Percentiles rank a stretch among this genome's conserved stretches.
Evolutionary conservation across 2,113 vertebrate species (phyloP).

Genomic region (Bombycilla garrulus): DNA sequence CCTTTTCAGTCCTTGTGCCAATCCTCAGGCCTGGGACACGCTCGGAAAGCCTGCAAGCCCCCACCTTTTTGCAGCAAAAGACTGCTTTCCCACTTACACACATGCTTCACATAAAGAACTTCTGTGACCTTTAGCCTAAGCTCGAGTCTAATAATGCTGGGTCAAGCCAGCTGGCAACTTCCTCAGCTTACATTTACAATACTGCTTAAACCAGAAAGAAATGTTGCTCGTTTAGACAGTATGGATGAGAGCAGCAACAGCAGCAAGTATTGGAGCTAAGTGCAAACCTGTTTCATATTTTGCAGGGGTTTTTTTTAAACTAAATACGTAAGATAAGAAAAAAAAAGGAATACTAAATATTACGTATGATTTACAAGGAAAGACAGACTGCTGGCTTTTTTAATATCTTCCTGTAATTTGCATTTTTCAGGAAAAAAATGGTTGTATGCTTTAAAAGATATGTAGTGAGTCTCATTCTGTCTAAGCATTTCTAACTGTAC

Average conservation of each 20-base stretch:
- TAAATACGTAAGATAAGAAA: neutral
- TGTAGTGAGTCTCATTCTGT: neutral
- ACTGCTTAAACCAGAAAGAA: neutral
- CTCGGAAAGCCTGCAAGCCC: neutral
- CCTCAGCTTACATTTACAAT: conserved; percentile 30
- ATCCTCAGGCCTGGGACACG: rapidly evolving
- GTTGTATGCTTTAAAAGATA: neutral
- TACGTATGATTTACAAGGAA: neutral
- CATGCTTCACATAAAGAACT: conserved; percentile 45
- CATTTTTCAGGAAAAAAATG: neutral
- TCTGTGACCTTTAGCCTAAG: conserved; percentile 31
- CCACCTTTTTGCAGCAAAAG: neutral
- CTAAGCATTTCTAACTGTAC: neutral
- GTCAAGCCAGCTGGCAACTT: conserved; percentile 59
- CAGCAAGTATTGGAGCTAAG: neutral
- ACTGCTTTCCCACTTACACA: conserved; percentile 23
- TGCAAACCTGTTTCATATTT: neutral
- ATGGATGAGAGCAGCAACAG: conserved; percentile 7
- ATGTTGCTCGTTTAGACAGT: neutral
- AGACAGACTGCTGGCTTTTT: neutral
- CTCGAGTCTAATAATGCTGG: neutral
- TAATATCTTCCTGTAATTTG: neutral
- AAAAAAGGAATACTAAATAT: neutral
- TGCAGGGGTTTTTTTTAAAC: neutral
- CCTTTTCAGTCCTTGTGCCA: conserved; percentile 20